phyloP scores from a whole-genome alignment of 2,113 vertebrate genomes.

The Pipra filicauda region DNA sequence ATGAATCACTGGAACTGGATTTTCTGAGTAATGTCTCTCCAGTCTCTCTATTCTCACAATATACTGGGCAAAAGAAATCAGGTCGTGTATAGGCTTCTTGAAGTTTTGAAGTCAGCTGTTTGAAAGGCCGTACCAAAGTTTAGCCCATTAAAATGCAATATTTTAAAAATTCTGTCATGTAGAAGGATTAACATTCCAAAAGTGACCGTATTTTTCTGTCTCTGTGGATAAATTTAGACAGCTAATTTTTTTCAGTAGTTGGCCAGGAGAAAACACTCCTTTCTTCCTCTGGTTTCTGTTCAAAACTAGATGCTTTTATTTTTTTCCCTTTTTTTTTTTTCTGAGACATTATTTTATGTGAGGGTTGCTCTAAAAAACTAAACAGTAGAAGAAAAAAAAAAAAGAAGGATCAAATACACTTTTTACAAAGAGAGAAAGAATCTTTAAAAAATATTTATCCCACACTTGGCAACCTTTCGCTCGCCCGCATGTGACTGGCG shows the following conservation, averaged over 20 bases:
- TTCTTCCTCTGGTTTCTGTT: neutral
- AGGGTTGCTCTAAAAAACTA: neutral
- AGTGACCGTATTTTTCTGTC: neutral
- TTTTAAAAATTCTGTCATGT: neutral
- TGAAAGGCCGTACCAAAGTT: neutral
- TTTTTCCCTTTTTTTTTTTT: neutral
- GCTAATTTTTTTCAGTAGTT: neutral
- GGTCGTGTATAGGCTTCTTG: neutral
- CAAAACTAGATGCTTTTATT: neutral
- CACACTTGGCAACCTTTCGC: conserved; percentile 54
- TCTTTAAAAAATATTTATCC: conserved; percentile 52
- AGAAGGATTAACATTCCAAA: conserved; percentile 23
- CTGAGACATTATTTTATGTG: neutral
- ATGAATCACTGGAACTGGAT: conserved; percentile 38
- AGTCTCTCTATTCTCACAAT: neutral
- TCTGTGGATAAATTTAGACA: conserved; percentile 25
- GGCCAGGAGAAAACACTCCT: neutral
- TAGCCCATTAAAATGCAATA: conserved; percentile 37
- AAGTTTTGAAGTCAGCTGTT: conserved; percentile 36
- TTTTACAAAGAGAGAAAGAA: conserved; percentile 50
- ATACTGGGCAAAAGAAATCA: neutral
- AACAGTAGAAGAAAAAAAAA: neutral
- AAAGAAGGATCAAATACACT: neutral
- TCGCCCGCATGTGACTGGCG: conserved; percentile 60
- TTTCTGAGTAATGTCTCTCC: conserved; percentile 42